Conservation (phyloP, 92 coral and sea anemone genomes). For the Heliopora coerulea region DNA sequence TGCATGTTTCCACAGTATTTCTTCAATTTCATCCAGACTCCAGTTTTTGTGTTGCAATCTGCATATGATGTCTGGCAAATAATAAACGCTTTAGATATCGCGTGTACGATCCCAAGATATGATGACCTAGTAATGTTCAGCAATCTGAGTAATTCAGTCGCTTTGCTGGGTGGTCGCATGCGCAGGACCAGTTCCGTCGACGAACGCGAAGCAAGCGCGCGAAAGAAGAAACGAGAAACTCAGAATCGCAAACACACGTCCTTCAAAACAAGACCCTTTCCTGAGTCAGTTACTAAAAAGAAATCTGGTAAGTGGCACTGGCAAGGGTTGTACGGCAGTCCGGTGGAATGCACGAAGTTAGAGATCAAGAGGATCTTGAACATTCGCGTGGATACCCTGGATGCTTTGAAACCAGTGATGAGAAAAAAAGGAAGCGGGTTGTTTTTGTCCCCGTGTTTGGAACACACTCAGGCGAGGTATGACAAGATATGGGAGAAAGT, state of each 20-base stretch:
- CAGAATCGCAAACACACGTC: background rate
- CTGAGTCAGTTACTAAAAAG: background rate
- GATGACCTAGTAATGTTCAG: background rate
- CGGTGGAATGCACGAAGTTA: conserved; percentile 78
- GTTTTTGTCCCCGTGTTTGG: conserved; percentile 82
- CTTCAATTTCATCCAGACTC: conserved; percentile 70
- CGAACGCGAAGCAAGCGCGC: background rate
- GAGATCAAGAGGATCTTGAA: conserved; percentile 67
- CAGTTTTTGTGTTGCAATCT: conserved; percentile 85
- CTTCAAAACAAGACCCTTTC: too few relatives aligned
- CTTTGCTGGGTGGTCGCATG: background rate
- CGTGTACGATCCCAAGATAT: conserved; percentile 85
- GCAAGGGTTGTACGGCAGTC: conserved; percentile 70
- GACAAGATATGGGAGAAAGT: conserved; percentile 79
- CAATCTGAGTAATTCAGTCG: conserved; percentile 24
- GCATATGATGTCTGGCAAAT: conserved; percentile 98
- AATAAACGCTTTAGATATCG: conserved; percentile 73
- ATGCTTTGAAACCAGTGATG: conserved; percentile 79
- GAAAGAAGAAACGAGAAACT: background rate
- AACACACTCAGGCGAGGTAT: conserved; percentile 85
- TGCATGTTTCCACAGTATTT: conserved; percentile 92
- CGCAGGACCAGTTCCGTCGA: conserved; percentile 16
- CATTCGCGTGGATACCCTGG: conserved; percentile 67
- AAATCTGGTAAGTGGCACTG: conserved; percentile 4
- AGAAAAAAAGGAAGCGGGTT: conserved; percentile 58